These are phyloP conservation scores for Catonia carolina DNA, from an alignment of 2,888 invertebrate genomes.

Conservation along the genomic window DNA sequence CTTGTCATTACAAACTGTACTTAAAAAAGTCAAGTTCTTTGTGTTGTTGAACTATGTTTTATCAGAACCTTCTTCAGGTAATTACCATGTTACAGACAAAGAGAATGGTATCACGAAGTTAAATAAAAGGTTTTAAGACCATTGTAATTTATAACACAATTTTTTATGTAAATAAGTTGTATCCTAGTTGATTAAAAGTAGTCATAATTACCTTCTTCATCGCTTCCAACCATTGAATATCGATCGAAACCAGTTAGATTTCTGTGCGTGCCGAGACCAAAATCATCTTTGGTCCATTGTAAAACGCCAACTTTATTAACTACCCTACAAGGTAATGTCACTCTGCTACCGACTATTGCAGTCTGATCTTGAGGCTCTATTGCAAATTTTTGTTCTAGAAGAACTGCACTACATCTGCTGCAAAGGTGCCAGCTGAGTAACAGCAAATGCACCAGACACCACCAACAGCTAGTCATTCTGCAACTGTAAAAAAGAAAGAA, in stretches of 20 bases:
- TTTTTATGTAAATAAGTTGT: too few relatives aligned
- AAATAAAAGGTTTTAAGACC: too few relatives aligned
- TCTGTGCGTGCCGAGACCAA: slow-evolving; percentile 86
- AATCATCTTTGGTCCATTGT: slow-evolving; percentile 97
- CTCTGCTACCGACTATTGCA: slow-evolving; percentile 79
- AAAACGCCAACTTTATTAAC: slow-evolving; percentile 81
- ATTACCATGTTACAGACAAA: too few relatives aligned
- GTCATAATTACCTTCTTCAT: slow-evolving; percentile 79
- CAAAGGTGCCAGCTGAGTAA: neutral
- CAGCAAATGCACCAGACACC: slow-evolving; percentile 5
- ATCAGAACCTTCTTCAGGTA: too few relatives aligned
- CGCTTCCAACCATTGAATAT: slow-evolving; percentile 93
- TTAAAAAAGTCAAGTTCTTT: too few relatives aligned
- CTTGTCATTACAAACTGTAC: too few relatives aligned
- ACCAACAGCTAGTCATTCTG: slow-evolving; percentile 6
- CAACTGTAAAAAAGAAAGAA: slow-evolving; percentile 13
- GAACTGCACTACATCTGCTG: too few relatives aligned
- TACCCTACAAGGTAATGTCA: slow-evolving; percentile 84
- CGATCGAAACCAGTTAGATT: slow-evolving; percentile 87
- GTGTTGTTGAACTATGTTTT: too few relatives aligned
- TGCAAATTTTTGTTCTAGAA: slow-evolving; percentile 70
- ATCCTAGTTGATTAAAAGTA: too few relatives aligned
- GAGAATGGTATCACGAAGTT: too few relatives aligned
- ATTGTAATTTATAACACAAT: too few relatives aligned
- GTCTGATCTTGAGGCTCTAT: slow-evolving; percentile 89